phyloP scores from a whole-genome alignment of 2,113 vertebrate species.

The Otolemur garnettii region DNA sequence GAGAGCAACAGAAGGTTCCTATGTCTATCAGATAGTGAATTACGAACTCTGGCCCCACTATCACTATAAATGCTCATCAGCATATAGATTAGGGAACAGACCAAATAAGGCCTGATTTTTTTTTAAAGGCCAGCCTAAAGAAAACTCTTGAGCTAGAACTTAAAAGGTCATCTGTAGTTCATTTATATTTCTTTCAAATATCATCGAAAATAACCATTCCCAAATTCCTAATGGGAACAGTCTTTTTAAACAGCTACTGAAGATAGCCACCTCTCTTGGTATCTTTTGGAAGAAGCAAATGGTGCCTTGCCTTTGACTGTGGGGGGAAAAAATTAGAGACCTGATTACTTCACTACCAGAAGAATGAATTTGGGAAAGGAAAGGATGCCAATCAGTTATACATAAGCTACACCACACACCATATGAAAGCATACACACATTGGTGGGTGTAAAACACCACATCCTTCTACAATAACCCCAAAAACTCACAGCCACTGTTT shows the following conservation, averaged over 20 bases:
- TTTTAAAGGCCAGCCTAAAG: not conserved
- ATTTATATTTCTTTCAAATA: not conserved
- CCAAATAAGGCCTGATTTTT: too few relatives aligned
- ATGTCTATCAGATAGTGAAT: not conserved
- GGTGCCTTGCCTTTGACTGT: not conserved
- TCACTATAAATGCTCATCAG: rapidly evolving
- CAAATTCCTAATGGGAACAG: not conserved
- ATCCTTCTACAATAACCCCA: not conserved
- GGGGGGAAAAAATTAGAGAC: too few relatives aligned
- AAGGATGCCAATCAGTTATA: rapidly evolving
- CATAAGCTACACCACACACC: rapidly evolving
- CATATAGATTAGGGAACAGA: not conserved
- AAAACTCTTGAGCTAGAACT: not conserved
- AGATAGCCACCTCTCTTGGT: not conserved
- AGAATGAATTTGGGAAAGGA: not conserved
- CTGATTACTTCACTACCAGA: not conserved
- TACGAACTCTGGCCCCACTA: not conserved
- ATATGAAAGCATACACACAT: rapidly evolving
- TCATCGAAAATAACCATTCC: not conserved
- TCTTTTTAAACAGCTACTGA: not conserved
- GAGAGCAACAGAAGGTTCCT: not conserved
- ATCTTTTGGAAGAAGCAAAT: not conserved
- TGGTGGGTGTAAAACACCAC: rapidly evolving
- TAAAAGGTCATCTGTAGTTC: not conserved
- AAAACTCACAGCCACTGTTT: rapidly evolving